Evolutionary conservation across 2,888 invertebrate species (phyloP).

Genomic region (Diloba caeruleocephala): DNA sequence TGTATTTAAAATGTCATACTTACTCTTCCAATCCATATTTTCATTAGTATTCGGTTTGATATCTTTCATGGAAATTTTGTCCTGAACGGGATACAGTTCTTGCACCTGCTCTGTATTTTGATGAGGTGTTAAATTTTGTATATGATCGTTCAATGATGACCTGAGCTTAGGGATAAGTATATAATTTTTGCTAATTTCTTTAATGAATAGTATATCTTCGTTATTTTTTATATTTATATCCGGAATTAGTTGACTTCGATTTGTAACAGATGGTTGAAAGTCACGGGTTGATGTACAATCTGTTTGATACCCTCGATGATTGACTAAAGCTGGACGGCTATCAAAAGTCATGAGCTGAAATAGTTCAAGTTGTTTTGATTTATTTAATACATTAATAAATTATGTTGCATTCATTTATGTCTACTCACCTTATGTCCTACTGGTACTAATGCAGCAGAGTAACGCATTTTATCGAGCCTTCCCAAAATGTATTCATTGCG

Average conservation of each 20-base stretch:
- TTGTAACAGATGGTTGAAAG: constrained; percentile 29
- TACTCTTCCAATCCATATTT: constrained; percentile 79
- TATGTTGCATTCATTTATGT: neutral
- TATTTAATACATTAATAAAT: neutral
- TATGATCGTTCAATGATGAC: constrained; percentile 46
- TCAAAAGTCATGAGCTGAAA: constrained; percentile 38
- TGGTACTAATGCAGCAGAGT: constrained; percentile 64
- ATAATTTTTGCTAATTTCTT: constrained; percentile 80
- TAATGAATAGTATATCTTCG: constrained; percentile 66
- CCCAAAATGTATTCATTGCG: constrained; percentile 83
- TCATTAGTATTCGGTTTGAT: constrained; percentile 48
- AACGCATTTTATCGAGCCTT: constrained; percentile 81
- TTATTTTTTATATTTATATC: constrained; percentile 47
- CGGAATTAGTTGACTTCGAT: constrained; percentile 38
- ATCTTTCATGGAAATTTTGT: constrained; percentile 22
- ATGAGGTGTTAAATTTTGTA: constrained; percentile 32
- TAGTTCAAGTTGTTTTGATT: neutral
- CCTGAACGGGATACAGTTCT: constrained; percentile 8
- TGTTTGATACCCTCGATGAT: constrained; percentile 19
- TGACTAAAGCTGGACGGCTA: constrained; percentile 8
- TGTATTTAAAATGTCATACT: constrained; percentile 80
- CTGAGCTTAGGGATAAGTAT: constrained; percentile 79
- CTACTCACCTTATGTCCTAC: constrained; percentile 63
- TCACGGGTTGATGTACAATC: constrained; percentile 16
- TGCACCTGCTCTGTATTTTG: constrained; percentile 11